phyloP scores from a whole-genome alignment of 2,888 invertebrate genomes.

The Ectropis crepuscularia region DNA sequence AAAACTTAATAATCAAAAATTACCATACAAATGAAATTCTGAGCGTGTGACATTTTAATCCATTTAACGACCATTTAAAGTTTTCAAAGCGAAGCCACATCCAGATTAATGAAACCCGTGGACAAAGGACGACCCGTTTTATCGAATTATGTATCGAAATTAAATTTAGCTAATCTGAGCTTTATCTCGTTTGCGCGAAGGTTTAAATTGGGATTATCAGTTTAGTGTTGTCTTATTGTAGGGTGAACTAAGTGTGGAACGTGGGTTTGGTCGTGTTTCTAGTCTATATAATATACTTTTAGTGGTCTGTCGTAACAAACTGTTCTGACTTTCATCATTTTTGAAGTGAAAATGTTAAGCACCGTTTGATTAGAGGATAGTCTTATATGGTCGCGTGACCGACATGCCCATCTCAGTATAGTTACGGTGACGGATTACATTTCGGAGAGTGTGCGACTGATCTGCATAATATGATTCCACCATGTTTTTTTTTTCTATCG shows the following conservation, averaged over 20 bases:
- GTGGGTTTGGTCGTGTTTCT: background rate
- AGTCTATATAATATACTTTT: too few relatives aligned
- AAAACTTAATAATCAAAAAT: slow-evolving; percentile 15
- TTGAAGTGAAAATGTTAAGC: too few relatives aligned
- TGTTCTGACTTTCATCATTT: too few relatives aligned
- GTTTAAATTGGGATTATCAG: slow-evolving; percentile 17
- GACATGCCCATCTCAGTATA: too few relatives aligned
- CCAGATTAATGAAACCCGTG: slow-evolving; percentile 17
- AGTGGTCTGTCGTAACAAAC: too few relatives aligned
- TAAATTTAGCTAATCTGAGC: slow-evolving; percentile 17
- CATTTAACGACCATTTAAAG: slow-evolving; percentile 5
- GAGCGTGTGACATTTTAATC: slow-evolving; percentile 16
- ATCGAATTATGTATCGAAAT: slow-evolving; percentile 24
- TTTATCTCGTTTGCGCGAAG: slow-evolving; percentile 12
- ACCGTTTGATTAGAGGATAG: too few relatives aligned
- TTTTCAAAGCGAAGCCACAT: slow-evolving; percentile 9
- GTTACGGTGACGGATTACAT: too few relatives aligned
- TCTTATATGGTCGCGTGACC: too few relatives aligned
- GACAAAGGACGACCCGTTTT: slow-evolving; percentile 20
- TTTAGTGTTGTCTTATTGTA: slow-evolving; percentile 1
- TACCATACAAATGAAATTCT: slow-evolving; percentile 19
- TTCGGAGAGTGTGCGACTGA: too few relatives aligned
- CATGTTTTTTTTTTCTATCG: too few relatives aligned
- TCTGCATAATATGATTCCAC: too few relatives aligned
- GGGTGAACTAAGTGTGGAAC: background rate